Percentiles rank a stretch among this genome's conserved stretches.
Conservation (phyloP, 2,888 invertebrate genomes). For the Graphium colonna region DNA sequence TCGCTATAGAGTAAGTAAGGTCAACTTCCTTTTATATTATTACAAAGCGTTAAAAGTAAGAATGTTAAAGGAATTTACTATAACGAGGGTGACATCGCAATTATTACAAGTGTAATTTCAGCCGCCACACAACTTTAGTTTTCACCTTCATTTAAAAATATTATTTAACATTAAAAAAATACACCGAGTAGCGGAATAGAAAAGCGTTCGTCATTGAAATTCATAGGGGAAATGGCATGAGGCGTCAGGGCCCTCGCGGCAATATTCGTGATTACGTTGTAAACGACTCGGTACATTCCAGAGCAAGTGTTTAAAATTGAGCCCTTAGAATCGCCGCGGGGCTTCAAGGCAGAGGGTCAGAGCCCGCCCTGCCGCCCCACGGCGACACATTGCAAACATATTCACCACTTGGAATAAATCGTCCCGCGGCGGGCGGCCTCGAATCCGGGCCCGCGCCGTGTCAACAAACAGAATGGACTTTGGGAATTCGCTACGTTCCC, state of each 20-base stretch:
- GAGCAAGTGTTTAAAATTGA: constrained; percentile 61
- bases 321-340: constrained; percentile 36
- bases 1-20: too few relatives aligned
- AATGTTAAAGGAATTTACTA: too few relatives aligned
- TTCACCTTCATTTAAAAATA: too few relatives aligned
- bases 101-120: too few relatives aligned
- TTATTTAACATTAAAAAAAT: too few relatives aligned
- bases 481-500: constrained; percentile 74
- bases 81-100: too few relatives aligned
- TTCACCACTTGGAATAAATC: constrained; percentile 75
- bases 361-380: constrained; percentile 44
- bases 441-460: constrained; percentile 40
- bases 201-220: not conserved
- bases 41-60: too few relatives aligned
- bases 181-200: not conserved
- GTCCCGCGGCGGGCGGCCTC: constrained; percentile 51
- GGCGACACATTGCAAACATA: constrained; percentile 74
- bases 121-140: too few relatives aligned
- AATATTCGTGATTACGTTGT: constrained; percentile 58
- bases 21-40: too few relatives aligned
- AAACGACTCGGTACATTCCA: constrained; percentile 64
- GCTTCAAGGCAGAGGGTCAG: constrained; percentile 39
- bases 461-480: constrained; percentile 76
- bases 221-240: not conserved
- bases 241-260: constrained; percentile 34